These are phyloP conservation scores for Cartodere bifasciata DNA, from an alignment of 2,888 invertebrate genomes.

Conservation along the genomic window DNA sequence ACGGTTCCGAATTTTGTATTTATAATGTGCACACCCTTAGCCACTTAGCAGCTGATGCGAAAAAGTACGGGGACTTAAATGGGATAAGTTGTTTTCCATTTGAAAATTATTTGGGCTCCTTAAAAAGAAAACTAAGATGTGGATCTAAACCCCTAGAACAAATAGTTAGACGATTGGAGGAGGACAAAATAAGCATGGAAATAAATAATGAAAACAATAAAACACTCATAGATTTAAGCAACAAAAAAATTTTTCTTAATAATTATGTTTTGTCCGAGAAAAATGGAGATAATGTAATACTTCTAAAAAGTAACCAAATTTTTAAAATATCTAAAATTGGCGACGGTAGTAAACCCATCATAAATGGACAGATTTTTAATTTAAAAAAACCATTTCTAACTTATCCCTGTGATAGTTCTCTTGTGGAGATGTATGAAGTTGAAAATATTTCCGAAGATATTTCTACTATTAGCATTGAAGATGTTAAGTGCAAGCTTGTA, in stretches of 20 bases:
- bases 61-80: conserved; percentile 9
- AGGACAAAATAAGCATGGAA: conserved; percentile 4
- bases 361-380: conserved; percentile 3
- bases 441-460: neutral
- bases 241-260: conserved; percentile 5
- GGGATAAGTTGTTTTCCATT: conserved; percentile 12
- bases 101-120: conserved; percentile 10
- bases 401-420: conserved; percentile 5
- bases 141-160: conserved; percentile 8
- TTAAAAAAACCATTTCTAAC: conserved; percentile 5
- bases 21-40: conserved; percentile 10
- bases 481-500: conserved; percentile 3
- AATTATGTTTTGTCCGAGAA: conserved; percentile 4
- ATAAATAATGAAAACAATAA: conserved; percentile 3
- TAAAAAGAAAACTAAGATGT: conserved; percentile 9
- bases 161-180: conserved; percentile 8
- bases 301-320: conserved; percentile 5
- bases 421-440: conserved; percentile 1
- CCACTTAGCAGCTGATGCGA: conserved; percentile 10
- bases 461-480: neutral
- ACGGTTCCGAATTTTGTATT: conserved; percentile 10
- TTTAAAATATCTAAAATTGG: conserved; percentile 2
- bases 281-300: conserved; percentile 7
- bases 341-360: too few relatives aligned
- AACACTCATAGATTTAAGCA: conserved; percentile 1